Evolutionary conservation across 2,888 invertebrate species (phyloP).

Genomic region (Phasia obesa): DNA sequence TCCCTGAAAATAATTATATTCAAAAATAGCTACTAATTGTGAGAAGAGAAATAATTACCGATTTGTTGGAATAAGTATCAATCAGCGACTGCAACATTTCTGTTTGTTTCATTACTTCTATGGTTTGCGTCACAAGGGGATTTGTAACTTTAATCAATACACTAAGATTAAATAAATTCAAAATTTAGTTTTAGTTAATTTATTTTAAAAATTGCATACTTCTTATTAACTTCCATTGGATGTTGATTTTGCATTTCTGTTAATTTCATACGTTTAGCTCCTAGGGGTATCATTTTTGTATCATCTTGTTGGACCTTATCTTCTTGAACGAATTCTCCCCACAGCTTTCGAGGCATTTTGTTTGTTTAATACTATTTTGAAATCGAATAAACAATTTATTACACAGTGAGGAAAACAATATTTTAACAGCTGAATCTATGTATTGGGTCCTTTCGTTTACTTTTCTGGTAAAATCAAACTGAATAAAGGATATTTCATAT

Average conservation of each 20-base stretch:
- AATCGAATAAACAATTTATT: background rate
- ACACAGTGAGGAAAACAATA: too few species aligned
- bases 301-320: constrained; percentile 62
- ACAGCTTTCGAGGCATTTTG: constrained; percentile 72
- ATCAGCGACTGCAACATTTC: constrained; percentile 81
- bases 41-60: constrained; percentile 72
- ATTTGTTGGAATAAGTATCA: constrained; percentile 81
- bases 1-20: constrained; percentile 74
- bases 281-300: constrained; percentile 72
- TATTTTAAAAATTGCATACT: constrained; percentile 58
- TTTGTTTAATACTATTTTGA: background rate
- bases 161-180: constrained; percentile 68
- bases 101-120: constrained; percentile 82
- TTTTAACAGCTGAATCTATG: background rate
- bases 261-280: constrained; percentile 75
- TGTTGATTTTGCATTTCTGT: constrained; percentile 74
- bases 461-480: too few species aligned
- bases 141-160: constrained; percentile 78
- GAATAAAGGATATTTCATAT: too few species aligned
- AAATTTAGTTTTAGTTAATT: background rate
- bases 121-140: constrained; percentile 81
- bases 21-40: background rate
- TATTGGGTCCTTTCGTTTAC: too few species aligned
- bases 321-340: constrained; percentile 73
- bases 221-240: constrained; percentile 68